These are phyloP conservation scores for Metopolophium dirhodum DNA, from an alignment of 1,140 invertebrate species.

Conservation along the genomic window DNA sequence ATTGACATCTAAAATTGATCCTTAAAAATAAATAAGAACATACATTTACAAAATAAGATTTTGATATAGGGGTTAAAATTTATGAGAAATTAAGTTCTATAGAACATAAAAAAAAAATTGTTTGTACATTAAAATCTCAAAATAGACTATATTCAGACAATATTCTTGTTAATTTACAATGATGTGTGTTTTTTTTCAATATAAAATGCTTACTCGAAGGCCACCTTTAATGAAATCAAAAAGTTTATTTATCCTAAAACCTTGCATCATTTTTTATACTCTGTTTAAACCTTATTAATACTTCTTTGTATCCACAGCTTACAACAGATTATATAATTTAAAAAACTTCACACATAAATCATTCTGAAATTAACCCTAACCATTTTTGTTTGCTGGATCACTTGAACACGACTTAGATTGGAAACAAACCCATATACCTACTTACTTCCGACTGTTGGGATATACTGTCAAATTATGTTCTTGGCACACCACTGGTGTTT, in stretches of 20 bases:
- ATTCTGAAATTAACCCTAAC: not conserved
- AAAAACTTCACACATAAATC: not conserved
- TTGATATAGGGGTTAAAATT: no score
- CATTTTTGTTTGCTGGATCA: not conserved
- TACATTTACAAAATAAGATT: no score
- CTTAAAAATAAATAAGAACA: no score
- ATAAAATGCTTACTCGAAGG: not conserved
- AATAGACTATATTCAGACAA: not conserved
- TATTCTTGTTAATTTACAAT: not conserved
- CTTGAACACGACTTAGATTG: not conserved
- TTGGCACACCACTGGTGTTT: conserved; percentile 12
- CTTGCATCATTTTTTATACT: not conserved
- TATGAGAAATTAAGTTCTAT: no score
- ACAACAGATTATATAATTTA: not conserved
- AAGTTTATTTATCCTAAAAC: not conserved
- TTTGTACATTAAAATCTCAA: not conserved
- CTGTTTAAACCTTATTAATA: not conserved
- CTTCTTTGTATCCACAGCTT: not conserved
- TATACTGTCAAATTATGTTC: not conserved
- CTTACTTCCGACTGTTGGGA: not conserved
- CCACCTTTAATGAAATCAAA: not conserved
- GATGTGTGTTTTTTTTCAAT: not conserved
- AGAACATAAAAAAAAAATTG: no score
- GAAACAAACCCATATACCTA: not conserved
- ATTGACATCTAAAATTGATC: no score